Base-by-base conservation (phyloP, 2,888 invertebrate genomes). In the Nebria brevicollis region DNA sequence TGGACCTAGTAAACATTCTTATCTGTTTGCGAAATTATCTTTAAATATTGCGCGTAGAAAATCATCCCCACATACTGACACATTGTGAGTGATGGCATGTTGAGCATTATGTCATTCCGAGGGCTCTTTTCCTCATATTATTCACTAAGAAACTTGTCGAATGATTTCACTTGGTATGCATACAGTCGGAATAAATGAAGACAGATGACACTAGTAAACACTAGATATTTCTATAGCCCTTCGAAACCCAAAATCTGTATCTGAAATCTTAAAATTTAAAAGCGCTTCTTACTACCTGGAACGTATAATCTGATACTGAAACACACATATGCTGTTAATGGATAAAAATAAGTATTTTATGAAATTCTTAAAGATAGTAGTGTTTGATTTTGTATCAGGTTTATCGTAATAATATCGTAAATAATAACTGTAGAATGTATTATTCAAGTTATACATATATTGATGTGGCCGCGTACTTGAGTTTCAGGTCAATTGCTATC, bases 181-280 rank as follows among this genome's bases (percentile, higher is more conserved):
- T 26, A 76, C 15, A 66, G 66, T 66, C 34, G 76, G 26, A 13
- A 76, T 76, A 76, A 76, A 76, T 76, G 76, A 76, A 76, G 76
- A 76, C 66, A 65, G 65, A 76, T 76, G 66, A 76, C 34, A 26
- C 34, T 66, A 34, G 76, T 76, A 26, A 54, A 54, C 34, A 64
- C 75, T 75, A 25, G 64, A 75, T 75, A 75, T 75, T 75, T 65
- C 75, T 75, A 34, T 34, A 4, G 34, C 34, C 5, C 2, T 34
- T 2, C 34, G 5, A 34, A 20, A 20, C 0, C 20, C 34, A 34
- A 4, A 34, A 34, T 4, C 34, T 34, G 34, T 5, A 34, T 34
- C 5, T 34, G 34, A 4, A 34, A 34, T 34, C 34, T 34, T 34
- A 34, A 34, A 34, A 34, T 34, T 20, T 20, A 20, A 20, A 20